These are phyloP conservation scores for Takifugu ocellatus DNA, from an alignment of 2,797 vertebrate species.

Conservation along the genomic window DNA sequence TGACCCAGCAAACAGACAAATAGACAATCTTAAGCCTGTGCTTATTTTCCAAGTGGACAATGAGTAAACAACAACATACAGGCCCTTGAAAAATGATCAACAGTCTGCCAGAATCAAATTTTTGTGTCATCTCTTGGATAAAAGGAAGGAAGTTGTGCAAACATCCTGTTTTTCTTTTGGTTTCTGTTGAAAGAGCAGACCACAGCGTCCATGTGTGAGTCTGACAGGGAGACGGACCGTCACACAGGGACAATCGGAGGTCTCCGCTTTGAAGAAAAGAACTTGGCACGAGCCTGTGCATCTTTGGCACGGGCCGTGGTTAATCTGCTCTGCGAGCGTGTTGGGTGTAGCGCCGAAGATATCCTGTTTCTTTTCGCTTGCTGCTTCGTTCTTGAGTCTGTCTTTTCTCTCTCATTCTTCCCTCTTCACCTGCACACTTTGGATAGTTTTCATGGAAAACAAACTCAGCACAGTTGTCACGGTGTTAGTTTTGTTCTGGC, in stretches of 20 bases:
- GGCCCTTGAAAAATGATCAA: constrained; percentile 13
- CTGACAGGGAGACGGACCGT: constrained; percentile 1
- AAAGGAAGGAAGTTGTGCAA: constrained; percentile 10
- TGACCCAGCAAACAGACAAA: constrained; percentile 1
- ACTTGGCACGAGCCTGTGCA: constrained; percentile 38
- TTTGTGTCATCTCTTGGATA: constrained; percentile 28
- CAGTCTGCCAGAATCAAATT: constrained; percentile 14
- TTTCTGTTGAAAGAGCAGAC: background rate
- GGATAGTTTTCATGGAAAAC: constrained; percentile 29
- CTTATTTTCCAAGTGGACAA: constrained; percentile 41
- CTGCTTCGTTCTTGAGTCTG: constrained; percentile 42
- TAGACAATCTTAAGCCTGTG: background rate
- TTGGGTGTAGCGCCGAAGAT: constrained; percentile 32
- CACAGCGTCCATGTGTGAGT: background rate
- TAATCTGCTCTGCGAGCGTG: constrained; percentile 27
- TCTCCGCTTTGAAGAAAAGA: constrained; percentile 29
- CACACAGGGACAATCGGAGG: constrained; percentile 8
- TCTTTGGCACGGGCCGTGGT: constrained; percentile 38
- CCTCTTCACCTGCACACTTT: constrained; percentile 45
- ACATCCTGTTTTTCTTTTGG: constrained; percentile 2
- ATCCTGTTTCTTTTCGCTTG: constrained; percentile 45
- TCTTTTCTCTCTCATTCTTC: constrained; percentile 46
- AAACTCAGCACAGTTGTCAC: constrained; percentile 11
- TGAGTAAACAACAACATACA: constrained; percentile 31
- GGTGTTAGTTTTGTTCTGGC: constrained; percentile 20